Conservation (phyloP, 2,113 vertebrate species). For the Callionymus lyra region DNA sequence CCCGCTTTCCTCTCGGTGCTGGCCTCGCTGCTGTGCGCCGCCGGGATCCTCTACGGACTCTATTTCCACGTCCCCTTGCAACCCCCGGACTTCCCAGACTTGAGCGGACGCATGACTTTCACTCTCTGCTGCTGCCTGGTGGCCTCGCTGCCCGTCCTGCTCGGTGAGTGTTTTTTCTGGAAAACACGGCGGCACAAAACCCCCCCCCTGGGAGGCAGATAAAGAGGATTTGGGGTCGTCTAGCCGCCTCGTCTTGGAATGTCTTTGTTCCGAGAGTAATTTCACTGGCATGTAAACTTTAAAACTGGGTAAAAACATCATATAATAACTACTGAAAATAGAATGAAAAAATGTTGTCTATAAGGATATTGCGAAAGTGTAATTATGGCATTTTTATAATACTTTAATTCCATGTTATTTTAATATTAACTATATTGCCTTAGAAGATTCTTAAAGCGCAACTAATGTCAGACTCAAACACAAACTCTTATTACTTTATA, state of each 20-base stretch:
- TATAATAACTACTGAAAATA: not conserved
- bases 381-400: too few species aligned
- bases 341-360: too few species aligned
- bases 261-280: too few species aligned
- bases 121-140: conserved; percentile 61
- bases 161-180: conserved; percentile 59
- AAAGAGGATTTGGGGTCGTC: conserved; percentile 41
- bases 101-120: conserved; percentile 54
- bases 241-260: conserved; percentile 51
- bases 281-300: too few species aligned
- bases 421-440: too few species aligned
- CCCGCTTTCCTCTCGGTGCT: conserved; percentile 54
- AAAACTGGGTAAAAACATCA: not conserved
- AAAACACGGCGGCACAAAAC: too few species aligned
- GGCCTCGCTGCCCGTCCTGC: conserved; percentile 56
- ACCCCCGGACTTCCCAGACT: conserved; percentile 52
- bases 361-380: too few species aligned
- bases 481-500: too few species aligned
- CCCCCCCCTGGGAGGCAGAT: conserved; percentile 29
- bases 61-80: conserved; percentile 60
- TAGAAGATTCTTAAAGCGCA: too few species aligned
- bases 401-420: too few species aligned
- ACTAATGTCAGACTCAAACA: too few species aligned
- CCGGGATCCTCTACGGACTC: conserved; percentile 59
- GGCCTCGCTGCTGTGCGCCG: conserved; percentile 55